phyloP scores from a whole-genome alignment of 2,888 invertebrate species.

The Pseudanteris insignis region DNA sequence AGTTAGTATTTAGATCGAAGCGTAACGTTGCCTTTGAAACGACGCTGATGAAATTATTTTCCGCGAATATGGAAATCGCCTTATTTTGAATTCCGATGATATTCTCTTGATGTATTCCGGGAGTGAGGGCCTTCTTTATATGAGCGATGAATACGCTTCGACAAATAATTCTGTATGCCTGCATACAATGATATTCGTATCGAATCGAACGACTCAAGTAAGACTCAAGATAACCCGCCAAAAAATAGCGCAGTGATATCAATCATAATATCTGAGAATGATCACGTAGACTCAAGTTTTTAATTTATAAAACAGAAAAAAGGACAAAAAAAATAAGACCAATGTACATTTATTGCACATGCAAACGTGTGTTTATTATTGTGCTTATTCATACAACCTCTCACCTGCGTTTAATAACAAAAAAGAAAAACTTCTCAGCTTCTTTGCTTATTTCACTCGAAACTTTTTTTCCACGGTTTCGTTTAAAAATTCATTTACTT shows the following conservation, averaged over 20 bases:
- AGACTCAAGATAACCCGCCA: not conserved
- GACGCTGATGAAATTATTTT: constrained; percentile 45
- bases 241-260: too few species aligned
- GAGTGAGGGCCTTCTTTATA: constrained; percentile 39
- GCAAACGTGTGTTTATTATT: too few species aligned
- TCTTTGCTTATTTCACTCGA: not conserved
- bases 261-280: too few species aligned
- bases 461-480: not conserved
- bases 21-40: constrained; percentile 45
- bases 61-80: constrained; percentile 45
- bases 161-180: constrained; percentile 36
- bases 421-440: too few species aligned
- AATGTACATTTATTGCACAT: too few species aligned
- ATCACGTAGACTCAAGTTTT: too few species aligned
- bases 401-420: not conserved
- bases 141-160: constrained; percentile 37
- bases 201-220: constrained; percentile 12
- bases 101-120: constrained; percentile 42
- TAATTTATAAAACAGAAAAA: too few species aligned
- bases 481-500: not conserved
- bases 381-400: not conserved
- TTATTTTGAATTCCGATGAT: constrained; percentile 46
- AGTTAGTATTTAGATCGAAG: constrained; percentile 46
- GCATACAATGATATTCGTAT: constrained; percentile 31
- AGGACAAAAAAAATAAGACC: too few species aligned